Percentiles rank a stretch among this genome's conserved stretches.
phyloP scores from a whole-genome alignment of 2,113 vertebrate genomes.

The Epinephelus lanceolatus region DNA sequence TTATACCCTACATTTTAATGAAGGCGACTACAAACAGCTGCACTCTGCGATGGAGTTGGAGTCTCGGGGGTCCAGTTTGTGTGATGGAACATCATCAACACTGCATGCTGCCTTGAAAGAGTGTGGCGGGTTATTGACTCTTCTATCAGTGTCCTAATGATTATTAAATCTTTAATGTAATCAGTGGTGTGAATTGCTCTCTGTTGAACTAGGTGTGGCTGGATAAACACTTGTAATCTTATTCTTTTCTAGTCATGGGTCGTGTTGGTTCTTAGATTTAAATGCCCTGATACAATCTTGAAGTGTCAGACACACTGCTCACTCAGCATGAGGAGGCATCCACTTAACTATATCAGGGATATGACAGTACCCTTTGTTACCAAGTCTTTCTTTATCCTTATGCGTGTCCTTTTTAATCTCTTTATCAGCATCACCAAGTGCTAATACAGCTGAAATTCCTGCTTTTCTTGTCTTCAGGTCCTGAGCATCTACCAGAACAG shows the following conservation, averaged over 20 bases:
- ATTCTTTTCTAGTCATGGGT: neutral
- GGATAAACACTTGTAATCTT: neutral
- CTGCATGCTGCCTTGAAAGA: no score
- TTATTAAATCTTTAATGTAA: neutral
- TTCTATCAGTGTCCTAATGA: neutral
- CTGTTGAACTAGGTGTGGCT: neutral
- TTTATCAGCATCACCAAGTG: neutral
- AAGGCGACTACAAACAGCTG: no score
- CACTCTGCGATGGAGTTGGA: no score
- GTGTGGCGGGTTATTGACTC: neutral
- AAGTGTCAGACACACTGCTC: neutral
- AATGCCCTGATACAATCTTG: neutral
- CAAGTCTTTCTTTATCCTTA: neutral
- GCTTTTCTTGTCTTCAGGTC: conserved; percentile 71
- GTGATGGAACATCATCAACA: neutral
- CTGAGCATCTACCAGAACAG: conserved; percentile 88
- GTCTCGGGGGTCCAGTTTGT: no score
- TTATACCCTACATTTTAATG: no score
- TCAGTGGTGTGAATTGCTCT: neutral
- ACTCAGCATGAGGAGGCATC: neutral
- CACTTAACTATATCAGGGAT: neutral
- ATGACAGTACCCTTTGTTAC: neutral
- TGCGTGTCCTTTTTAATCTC: neutral
- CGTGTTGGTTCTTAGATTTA: neutral
- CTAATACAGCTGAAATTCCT: neutral